A percentile compares a stretch with the other conserved stretches of the same genome.
phyloP scores from a whole-genome alignment of 2,888 invertebrate genomes.

The Aphidoletes aphidimyza region DNA sequence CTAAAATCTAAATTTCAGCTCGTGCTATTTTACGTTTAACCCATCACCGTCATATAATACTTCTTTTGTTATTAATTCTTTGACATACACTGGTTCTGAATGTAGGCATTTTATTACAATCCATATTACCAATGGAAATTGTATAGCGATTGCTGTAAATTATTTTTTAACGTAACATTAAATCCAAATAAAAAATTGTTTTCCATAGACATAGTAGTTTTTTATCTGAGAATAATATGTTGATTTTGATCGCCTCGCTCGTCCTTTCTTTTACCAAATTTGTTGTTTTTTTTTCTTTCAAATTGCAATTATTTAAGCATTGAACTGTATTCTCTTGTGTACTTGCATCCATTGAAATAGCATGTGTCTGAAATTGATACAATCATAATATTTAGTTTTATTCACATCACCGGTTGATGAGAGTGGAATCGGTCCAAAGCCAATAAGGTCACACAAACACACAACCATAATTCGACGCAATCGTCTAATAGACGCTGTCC shows the following conservation, averaged over 20 bases:
- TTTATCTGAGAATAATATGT: too few species aligned
- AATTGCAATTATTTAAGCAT: background rate
- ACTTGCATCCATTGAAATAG: background rate
- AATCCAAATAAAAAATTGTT: too few species aligned
- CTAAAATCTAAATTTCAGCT: background rate
- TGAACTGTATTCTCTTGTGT: background rate
- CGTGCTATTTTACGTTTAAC: background rate
- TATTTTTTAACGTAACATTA: too few species aligned
- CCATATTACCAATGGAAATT: background rate
- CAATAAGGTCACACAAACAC: slow-evolving; percentile 32
- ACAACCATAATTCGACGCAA: background rate
- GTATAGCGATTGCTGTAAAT: background rate
- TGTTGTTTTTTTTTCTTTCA: background rate
- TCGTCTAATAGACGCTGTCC: background rate
- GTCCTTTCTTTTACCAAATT: background rate
- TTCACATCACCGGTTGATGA: slow-evolving; percentile 21
- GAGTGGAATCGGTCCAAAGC: background rate
- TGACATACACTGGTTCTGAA: slow-evolving; percentile 18
- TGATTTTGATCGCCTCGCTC: background rate
- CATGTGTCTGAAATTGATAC: slow-evolving; percentile 32
- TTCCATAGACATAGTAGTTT: too few species aligned
- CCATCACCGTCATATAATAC: background rate
- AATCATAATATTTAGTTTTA: background rate
- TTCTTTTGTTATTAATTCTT: too few species aligned
- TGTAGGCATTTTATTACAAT: background rate